Evolutionary conservation across 2,797 vertebrate species (phyloP), one percentile per base, ranked within the genome.

Genomic region (Phoxinus dragarum): DNA sequence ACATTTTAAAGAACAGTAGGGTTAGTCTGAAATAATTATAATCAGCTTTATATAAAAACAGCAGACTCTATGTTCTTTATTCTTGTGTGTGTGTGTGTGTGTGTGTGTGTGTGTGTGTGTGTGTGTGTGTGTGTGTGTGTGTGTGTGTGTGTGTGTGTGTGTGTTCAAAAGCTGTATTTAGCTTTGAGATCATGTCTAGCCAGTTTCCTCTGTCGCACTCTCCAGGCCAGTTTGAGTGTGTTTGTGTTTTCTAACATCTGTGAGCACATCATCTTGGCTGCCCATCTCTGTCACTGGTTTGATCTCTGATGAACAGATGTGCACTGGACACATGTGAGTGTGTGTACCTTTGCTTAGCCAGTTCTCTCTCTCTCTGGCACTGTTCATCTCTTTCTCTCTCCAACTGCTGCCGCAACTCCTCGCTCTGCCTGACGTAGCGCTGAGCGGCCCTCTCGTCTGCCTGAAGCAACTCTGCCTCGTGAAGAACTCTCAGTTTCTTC

Each of bases 401-500:
- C 91, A 98, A 93, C 83, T 96, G 96, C 0, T 90, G 93, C 0
- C 96, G 94, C 80, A 99, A 96, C 83, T 97, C 97, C 89, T 98
- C 95, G 0, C 91, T 93, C 92, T 97, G 97, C 3, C 86, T 95
- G 16, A 95, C 72, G 4, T 95, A 97, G 80, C 89, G 95, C 91
- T 95, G 96, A 0, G 97, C 95, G 0, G 97, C 98, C 1, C 95
- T 94, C 81, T 97, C 95, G 0, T 98, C 97, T 0, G 95, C 95
- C 92, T 95, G 97, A 90, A 95, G 94, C 87, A 99, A 95, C 93
- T 99, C 98, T 0, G 96, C 96, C 90, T 98, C 97, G 0, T 99
- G 98, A 11, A 98, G 93, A 27, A 91, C 89, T 80, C 95, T 93
- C 90, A 99, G 95, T 91, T 95, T 95, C 92, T 94, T 94, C 91